Percentiles rank a stretch among this genome's conserved stretches.
These are phyloP conservation scores for Clinocottus analis DNA, from an alignment of 2,113 vertebrate species.

Conservation along the genomic window DNA sequence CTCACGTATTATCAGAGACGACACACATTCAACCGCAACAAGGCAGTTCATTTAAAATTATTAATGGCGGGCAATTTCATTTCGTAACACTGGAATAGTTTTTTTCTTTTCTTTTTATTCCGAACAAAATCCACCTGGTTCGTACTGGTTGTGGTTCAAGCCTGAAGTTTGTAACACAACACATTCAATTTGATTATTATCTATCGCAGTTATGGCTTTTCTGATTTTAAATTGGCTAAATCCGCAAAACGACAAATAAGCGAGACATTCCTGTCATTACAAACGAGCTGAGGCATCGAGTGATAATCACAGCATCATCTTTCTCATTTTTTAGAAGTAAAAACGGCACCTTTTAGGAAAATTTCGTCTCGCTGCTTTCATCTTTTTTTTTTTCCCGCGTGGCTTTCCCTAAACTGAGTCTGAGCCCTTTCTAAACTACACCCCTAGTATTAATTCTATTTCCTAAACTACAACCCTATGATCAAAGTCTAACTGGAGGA, in stretches of 20 bases:
- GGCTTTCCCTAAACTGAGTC: neutral
- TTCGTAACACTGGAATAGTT: neutral
- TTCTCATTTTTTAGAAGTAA: neutral
- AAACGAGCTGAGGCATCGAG: neutral
- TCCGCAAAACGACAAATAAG: neutral
- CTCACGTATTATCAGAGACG: neutral
- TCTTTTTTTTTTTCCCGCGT: neutral
- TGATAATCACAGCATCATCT: neutral
- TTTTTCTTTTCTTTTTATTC: neutral
- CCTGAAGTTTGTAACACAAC: neutral
- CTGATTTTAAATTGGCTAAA: neutral
- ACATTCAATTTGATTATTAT: neutral
- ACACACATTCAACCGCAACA: neutral
- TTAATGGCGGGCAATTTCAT: neutral
- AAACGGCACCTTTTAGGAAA: neutral
- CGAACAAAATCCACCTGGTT: neutral
- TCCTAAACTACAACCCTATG: fast-evolving
- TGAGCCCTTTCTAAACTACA: neutral
- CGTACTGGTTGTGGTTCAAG: neutral
- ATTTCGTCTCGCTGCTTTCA: neutral
- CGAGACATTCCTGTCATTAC: neutral
- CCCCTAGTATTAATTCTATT: neutral
- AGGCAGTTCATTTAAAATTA: neutral
- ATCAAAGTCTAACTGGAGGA: neutral
- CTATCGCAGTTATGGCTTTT: neutral